Evolutionary conservation across 2,888 invertebrate genomes (phyloP).

Genomic region (Ellobium chinense): DNA sequence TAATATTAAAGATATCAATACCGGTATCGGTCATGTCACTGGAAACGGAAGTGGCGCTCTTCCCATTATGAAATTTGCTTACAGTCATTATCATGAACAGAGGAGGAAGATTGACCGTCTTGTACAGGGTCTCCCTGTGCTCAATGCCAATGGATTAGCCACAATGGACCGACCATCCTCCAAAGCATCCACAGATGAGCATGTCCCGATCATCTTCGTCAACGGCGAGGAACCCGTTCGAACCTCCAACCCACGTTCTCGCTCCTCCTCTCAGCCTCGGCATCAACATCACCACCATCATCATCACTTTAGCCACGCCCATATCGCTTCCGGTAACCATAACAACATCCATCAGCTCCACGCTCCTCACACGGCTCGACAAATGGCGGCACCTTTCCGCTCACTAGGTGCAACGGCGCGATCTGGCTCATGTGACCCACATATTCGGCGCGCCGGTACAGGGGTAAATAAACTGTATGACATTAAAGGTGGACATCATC

Average conservation of each 20-base stretch:
- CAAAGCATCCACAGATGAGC: constrained; percentile 13
- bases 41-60: constrained; percentile 17
- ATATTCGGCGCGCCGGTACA: not conserved
- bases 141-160: not conserved
- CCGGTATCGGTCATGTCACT: not conserved
- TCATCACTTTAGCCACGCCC: not conserved
- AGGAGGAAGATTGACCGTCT: constrained; percentile 48
- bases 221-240: constrained; percentile 31
- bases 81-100: constrained; percentile 49
- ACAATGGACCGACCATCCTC: not conserved
- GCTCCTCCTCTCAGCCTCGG: constrained; percentile 23
- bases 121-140: constrained; percentile 51
- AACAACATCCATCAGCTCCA: constrained; percentile 9
- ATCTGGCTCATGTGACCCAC: not conserved
- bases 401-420: not conserved
- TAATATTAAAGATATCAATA: not conserved
- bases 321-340: not conserved
- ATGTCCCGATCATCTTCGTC: constrained; percentile 22
- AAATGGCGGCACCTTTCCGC: not conserved
- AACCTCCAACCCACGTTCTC: not conserved
- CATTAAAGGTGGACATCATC: not conserved
- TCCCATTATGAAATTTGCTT: constrained; percentile 43
- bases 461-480: not conserved
- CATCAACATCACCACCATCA: not conserved
- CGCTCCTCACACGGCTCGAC: not conserved